phyloP scores from a whole-genome alignment of 2,797 vertebrate genomes.

The Poecilia velifera region DNA sequence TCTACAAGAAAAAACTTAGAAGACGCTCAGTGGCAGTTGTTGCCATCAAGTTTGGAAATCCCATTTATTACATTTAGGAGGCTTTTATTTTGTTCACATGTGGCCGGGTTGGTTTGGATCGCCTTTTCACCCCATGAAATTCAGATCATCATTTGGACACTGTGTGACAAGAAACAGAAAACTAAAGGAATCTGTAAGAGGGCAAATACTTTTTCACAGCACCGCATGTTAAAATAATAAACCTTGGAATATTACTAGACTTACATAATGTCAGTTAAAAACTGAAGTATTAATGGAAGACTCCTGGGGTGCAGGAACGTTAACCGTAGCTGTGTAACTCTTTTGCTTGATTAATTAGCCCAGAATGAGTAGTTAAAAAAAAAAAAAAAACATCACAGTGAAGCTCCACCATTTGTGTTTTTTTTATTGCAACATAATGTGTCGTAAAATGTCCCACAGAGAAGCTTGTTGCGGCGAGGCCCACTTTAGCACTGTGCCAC shows the following conservation, averaged over 20 bases:
- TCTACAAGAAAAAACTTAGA: too few relatives aligned
- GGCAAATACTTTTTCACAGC: background rate
- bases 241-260: conserved; percentile 12
- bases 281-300: conserved; percentile 36
- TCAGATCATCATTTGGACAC: background rate
- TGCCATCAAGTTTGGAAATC: background rate
- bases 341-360: conserved; percentile 57
- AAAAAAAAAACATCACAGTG: conserved; percentile 39
- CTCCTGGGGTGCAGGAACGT: conserved; percentile 33
- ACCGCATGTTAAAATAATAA: background rate
- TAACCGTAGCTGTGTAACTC: conserved; percentile 52
- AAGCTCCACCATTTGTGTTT: conserved; percentile 57
- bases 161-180: background rate
- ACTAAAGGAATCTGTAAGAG: background rate
- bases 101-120: background rate
- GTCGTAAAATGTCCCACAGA: conserved; percentile 68
- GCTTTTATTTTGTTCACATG: background rate
- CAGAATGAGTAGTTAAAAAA: conserved; percentile 50
- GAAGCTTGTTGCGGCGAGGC: conserved; percentile 46
- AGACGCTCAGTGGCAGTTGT: background rate
- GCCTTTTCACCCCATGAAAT: background rate
- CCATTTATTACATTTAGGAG: background rate
- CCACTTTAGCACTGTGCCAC: conserved; percentile 56
- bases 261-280: conserved; percentile 19
- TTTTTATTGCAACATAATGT: conserved; percentile 74